Conservation (phyloP, 1,140 invertebrate species). For the Mylabris phalerata region DNA sequence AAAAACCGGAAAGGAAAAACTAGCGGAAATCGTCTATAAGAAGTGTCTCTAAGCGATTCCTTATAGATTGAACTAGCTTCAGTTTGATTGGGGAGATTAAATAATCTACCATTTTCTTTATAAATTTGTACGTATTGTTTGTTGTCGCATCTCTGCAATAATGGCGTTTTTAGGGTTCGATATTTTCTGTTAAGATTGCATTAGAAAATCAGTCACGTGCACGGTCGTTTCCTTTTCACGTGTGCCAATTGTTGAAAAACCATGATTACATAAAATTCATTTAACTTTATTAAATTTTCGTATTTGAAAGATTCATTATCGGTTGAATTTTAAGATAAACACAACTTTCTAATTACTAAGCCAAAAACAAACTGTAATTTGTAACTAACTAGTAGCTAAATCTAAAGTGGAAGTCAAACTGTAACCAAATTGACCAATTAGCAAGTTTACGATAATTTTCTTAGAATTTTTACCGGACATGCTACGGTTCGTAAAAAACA, state of each 20-base stretch:
- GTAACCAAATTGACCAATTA: conserved; percentile 15
- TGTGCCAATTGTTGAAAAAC: conserved; percentile 9
- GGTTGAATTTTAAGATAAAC: background rate
- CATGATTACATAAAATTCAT: conserved; percentile 4
- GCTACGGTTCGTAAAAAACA: conserved; percentile 11
- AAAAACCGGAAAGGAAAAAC: background rate
- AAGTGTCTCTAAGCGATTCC: no score
- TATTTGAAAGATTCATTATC: background rate
- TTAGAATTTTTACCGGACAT: background rate
- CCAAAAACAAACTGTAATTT: conserved; percentile 19
- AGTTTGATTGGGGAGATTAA: no score
- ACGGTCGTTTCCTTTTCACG: conserved; percentile 13
- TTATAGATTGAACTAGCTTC: no score
- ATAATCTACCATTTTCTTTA: no score
- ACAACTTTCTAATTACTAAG: conserved; percentile 19
- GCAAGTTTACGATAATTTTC: conserved; percentile 4
- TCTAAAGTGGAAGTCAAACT: background rate
- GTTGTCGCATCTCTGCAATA: no score
- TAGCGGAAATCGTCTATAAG: no score
- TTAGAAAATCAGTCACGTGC: conserved; percentile 8
- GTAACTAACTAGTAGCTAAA: conserved; percentile 12
- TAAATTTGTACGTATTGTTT: no score
- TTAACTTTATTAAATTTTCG: background rate
- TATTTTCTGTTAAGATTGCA: conserved; percentile 9
- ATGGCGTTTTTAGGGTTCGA: no score